A percentile compares a stretch with the other conserved stretches of the same genome.
Evolutionary conservation across 2,113 vertebrate genomes (phyloP).

Genomic region (Brachyhypopomus occidentalis): DNA sequence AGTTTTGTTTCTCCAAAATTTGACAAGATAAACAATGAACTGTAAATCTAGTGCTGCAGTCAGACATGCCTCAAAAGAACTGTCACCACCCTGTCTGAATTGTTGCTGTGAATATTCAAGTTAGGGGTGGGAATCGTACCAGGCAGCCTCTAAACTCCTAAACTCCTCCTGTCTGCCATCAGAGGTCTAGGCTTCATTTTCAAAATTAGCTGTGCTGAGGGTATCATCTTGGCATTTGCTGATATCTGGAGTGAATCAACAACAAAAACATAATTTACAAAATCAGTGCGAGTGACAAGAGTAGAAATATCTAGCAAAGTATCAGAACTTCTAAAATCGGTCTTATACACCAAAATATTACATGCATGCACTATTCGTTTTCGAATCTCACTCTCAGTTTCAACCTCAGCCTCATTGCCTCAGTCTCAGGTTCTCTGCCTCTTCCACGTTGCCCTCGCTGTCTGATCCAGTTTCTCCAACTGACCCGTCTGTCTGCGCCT

Average conservation of each 20-base stretch:
- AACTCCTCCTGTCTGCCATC: slow-evolving; percentile 41
- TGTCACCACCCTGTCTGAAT: slow-evolving; percentile 23
- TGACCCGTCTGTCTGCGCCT: neutral
- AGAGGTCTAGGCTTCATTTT: slow-evolving; percentile 16
- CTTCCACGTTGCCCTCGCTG: neutral
- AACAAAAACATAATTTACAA: neutral
- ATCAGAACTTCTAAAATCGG: neutral
- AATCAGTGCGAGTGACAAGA: neutral
- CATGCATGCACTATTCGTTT: neutral
- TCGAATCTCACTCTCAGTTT: neutral
- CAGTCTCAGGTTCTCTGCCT: neutral
- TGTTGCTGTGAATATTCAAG: slow-evolving; percentile 25
- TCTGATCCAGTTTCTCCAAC: neutral
- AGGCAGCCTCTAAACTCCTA: slow-evolving; percentile 39
- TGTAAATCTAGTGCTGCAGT: neutral
- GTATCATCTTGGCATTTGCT: slow-evolving; percentile 35
- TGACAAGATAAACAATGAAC: neutral
- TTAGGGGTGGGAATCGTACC: slow-evolving; percentile 41
- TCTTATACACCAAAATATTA: neutral
- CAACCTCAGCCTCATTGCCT: neutral
- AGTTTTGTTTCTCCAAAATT: neutral
- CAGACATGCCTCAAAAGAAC: neutral
- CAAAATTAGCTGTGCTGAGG: slow-evolving; percentile 26
- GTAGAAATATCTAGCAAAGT: neutral
- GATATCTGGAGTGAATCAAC: slow-evolving; percentile 29